These are phyloP conservation scores for Lepidurus apus DNA, from an alignment of 1,140 invertebrate species.

Conservation along the genomic window DNA sequence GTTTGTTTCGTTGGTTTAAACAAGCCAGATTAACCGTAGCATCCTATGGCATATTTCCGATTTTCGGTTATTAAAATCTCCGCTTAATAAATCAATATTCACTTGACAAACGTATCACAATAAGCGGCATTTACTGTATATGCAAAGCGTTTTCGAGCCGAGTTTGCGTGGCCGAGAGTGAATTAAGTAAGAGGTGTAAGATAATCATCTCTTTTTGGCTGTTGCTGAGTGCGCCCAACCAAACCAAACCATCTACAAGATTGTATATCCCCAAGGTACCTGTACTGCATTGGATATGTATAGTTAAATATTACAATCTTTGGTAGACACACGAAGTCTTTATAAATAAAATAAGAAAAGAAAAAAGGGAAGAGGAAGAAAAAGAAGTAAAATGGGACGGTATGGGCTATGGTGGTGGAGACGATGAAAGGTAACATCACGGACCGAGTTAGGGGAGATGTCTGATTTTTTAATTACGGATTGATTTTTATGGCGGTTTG, in stretches of 20 bases:
- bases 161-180: too few species aligned
- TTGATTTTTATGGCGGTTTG: constrained; percentile 3
- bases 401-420: background rate
- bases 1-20: too few species aligned
- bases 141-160: too few species aligned
- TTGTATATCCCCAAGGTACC: background rate
- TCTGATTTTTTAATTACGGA: constrained; percentile 10
- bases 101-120: too few species aligned
- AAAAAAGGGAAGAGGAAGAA: background rate
- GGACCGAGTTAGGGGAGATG: constrained; percentile 1
- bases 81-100: too few species aligned
- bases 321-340: background rate
- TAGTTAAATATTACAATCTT: background rate
- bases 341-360: background rate
- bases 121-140: too few species aligned
- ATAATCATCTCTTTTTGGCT: too few species aligned
- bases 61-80: too few species aligned
- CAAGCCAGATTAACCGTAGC: too few species aligned
- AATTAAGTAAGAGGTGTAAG: too few species aligned
- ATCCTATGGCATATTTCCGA: too few species aligned
- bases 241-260: background rate
- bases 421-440: background rate
- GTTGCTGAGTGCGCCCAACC: background rate
- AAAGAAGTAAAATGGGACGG: background rate
- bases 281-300: too few species aligned